Conservation (phyloP, 2,888 invertebrate species). For the Limnephilus marmoratus region DNA sequence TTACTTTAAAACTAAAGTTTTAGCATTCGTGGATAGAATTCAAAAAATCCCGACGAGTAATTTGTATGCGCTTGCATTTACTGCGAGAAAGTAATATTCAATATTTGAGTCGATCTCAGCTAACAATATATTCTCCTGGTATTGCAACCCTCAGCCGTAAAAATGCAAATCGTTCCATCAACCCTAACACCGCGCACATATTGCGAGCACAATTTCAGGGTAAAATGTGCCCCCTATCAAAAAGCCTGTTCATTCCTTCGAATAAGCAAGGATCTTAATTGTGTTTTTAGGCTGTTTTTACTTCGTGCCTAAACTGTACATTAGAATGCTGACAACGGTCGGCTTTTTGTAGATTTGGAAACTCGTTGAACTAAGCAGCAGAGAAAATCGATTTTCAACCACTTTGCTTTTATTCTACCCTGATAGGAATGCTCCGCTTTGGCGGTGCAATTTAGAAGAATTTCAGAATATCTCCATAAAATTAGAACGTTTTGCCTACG, state of each 20-base stretch:
- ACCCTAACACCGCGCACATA: slow-evolving; percentile 28
- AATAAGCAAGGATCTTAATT: too few relatives aligned
- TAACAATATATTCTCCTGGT: slow-evolving; percentile 55
- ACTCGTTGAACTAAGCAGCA: background rate
- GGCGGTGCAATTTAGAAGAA: slow-evolving; percentile 48
- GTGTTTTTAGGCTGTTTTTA: background rate
- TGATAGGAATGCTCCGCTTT: slow-evolving; percentile 48
- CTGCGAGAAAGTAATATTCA: background rate
- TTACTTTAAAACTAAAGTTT: background rate
- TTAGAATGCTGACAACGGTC: background rate
- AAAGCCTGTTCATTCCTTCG: background rate
- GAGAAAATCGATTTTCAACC: slow-evolving; percentile 42
- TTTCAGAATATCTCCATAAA: too few relatives aligned
- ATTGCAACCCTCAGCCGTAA: slow-evolving; percentile 57
- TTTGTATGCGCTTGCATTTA: background rate
- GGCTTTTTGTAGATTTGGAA: background rate
- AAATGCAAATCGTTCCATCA: slow-evolving; percentile 54
- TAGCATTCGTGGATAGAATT: background rate
- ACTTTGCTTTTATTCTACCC: slow-evolving; percentile 22
- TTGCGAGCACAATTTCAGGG: background rate
- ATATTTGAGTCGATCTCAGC: background rate
- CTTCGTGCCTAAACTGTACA: background rate
- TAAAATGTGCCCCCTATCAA: background rate
- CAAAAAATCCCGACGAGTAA: background rate
- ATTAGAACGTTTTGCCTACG: too few relatives aligned